Evolutionary conservation across 2,888 invertebrate species (phyloP).

Genomic region (Hirtodrosophila histrioides): DNA sequence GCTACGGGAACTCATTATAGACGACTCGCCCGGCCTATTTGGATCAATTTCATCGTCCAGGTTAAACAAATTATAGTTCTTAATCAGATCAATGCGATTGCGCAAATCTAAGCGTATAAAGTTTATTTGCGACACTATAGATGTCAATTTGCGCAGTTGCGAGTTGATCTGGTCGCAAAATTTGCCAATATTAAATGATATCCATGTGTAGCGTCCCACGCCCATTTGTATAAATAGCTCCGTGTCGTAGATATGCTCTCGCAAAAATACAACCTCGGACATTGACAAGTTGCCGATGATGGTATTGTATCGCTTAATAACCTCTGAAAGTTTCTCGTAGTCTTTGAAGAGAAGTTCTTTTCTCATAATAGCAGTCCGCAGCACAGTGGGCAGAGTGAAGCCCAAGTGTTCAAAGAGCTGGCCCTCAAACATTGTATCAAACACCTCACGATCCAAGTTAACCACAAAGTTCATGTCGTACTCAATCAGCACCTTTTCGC

Average conservation of each 20-base stretch:
- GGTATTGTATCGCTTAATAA: constrained; percentile 88
- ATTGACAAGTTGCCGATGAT: constrained; percentile 88
- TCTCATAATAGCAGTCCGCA: constrained; percentile 86
- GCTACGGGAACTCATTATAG: not conserved
- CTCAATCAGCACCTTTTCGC: constrained; percentile 88
- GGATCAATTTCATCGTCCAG: constrained; percentile 51
- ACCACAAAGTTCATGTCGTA: constrained; percentile 88
- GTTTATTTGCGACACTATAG: constrained; percentile 88
- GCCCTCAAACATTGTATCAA: constrained; percentile 89
- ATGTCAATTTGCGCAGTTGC: constrained; percentile 86
- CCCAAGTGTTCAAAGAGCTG: constrained; percentile 90
- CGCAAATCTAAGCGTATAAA: constrained; percentile 88
- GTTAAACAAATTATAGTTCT: constrained; percentile 86
- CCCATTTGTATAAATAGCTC: constrained; percentile 93
- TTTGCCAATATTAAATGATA: constrained; percentile 91
- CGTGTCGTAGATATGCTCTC: constrained; percentile 88
- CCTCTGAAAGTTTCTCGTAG: constrained; percentile 86
- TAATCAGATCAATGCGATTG: constrained; percentile 86
- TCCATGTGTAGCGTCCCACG: constrained; percentile 93
- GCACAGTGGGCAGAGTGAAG: constrained; percentile 85
- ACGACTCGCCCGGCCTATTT: not conserved
- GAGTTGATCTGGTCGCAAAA: constrained; percentile 87
- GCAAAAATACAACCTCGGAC: constrained; percentile 90
- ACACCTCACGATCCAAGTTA: constrained; percentile 87
- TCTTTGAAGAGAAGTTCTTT: constrained; percentile 87